phyloP scores from a whole-genome alignment of 1,140 invertebrate genomes.

The Tetramorium alpestre region DNA sequence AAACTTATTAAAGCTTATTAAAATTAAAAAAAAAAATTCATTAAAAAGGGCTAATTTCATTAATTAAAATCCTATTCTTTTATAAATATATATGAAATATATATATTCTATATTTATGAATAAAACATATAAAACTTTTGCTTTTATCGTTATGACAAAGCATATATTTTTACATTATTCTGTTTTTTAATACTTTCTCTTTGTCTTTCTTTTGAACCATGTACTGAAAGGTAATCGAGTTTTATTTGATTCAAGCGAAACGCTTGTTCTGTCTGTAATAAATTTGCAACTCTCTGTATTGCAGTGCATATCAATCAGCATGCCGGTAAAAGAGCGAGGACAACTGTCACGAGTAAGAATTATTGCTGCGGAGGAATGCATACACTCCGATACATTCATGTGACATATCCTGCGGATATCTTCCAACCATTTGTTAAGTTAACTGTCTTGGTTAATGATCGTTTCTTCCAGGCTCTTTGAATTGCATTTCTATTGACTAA shows the following conservation, averaged over 20 bases:
- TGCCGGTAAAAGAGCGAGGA: constrained; percentile 23
- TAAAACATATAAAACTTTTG: background rate
- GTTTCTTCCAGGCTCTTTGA: background rate
- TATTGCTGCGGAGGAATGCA: constrained; percentile 20
- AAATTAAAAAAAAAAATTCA: background rate
- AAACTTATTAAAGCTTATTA: background rate
- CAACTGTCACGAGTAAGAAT: constrained; percentile 24
- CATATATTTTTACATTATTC: background rate
- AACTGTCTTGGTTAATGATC: constrained; percentile 21
- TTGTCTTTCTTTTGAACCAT: background rate
- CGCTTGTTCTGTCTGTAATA: background rate
- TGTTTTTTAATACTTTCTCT: background rate
- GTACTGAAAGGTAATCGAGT: background rate
- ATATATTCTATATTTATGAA: no score
- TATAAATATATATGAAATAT: background rate
- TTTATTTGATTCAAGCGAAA: background rate
- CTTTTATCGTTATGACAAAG: background rate
- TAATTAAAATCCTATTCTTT: background rate
- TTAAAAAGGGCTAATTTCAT: background rate
- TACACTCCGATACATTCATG: background rate
- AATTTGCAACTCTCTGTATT: background rate
- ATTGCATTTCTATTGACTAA: background rate
- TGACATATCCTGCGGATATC: constrained; percentile 22
- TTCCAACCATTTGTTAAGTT: constrained; percentile 22
- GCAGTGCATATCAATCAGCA: constrained; percentile 35